Base-by-base conservation (phyloP, 2,888 invertebrate genomes). In the Drosophila helvetica region DNA sequence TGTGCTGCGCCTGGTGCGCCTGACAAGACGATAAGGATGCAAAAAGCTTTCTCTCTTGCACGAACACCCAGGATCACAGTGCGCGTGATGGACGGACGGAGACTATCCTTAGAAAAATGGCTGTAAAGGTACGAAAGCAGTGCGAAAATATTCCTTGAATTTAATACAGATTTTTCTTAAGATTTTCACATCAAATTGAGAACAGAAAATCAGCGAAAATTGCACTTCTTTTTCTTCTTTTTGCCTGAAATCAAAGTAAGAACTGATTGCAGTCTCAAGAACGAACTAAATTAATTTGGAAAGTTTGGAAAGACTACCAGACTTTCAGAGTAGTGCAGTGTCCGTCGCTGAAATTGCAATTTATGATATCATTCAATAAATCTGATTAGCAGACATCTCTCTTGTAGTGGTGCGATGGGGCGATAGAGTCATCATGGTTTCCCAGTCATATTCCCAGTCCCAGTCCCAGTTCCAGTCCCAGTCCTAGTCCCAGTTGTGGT, bases 21-120 rank as follows among this genome's bases (percentile, higher is more conserved):
- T 55, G 33, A 33, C 47, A 47, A 22, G 45, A 15, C 46, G 69
- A 57, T 67, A 51, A 51, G 58, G 9, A 15, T 38, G 15, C 33
- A 38, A 15, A 12, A 38, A 38, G 38, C 38, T 6, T 5, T 22
- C 15, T 15, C 33, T 10, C 33, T 42, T 22, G 22, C 38, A 54
- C 38, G 18, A 19, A 22, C 48, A 15, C 22, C 48, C 7, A 19
- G 27, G 27, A 27, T 8, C 0, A 27, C 27, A 27, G 27, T 8
- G 27, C 25, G 25, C 25, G 25, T 22, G 4, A 1, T 22, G 22
- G 22, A 22, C 22, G 22, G 22, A 4, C n/a, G n/a, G n/a, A n/a
- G 22, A 22, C 22, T 22, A 3, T 22, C 22, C 22, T 22, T 22
- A 22, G 1, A 27, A 27, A 27, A 27, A 27, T 7, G 27, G 8